Base-by-base conservation (phyloP, 2,113 vertebrate species). In the Gymnocephalus cernua region DNA sequence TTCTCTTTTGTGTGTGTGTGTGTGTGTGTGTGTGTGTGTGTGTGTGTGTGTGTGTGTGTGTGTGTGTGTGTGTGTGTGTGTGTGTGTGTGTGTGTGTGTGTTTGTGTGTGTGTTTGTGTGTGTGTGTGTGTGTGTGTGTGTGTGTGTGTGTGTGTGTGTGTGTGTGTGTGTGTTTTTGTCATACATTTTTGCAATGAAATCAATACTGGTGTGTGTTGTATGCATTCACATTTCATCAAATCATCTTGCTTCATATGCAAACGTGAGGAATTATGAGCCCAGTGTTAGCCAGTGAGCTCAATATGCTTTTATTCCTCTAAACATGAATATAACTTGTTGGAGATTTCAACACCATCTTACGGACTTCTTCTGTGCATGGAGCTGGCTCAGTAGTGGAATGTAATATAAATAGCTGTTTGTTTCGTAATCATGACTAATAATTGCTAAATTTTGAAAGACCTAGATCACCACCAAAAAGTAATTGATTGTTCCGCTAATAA, bases 401-500 rank as follows among this genome's bases (percentile, higher is more conserved):
- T 23, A 41, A 41, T 18, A 41, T 25, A 41, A 25, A 51, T 63
- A 62, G 57, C 27, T 16, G 5, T 67, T 58, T 70, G 23, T 62
- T 35, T 65, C 5, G 1, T 57, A 48, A 32, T 25, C 6, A 35
- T 35, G 16, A 56, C 35, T 64, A 27, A 38, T 27, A 58, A 23
- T 51, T 29, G 3, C 45, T 18, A 0, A 59, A 13, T 27, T 21
- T 16, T 1, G 15, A 18, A 11, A 27, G 11, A 41, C 62, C 25
- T 11, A 64, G 29, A 69, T 80, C 25, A 78, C 23, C 27, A 67
- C 27, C 2, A 3, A 23, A 68, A 29, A 41, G 5, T 0, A 63
- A 69, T 29, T 3, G 19, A 68, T 45, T 77, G n/a, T 61, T 54
- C 41, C 1, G 15, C n/a, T 12, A 72, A 62, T 68, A 54, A 73